These are phyloP conservation scores for Eonycteris spelaea DNA, from an alignment of 2,113 vertebrate genomes.

Conservation along the genomic window DNA sequence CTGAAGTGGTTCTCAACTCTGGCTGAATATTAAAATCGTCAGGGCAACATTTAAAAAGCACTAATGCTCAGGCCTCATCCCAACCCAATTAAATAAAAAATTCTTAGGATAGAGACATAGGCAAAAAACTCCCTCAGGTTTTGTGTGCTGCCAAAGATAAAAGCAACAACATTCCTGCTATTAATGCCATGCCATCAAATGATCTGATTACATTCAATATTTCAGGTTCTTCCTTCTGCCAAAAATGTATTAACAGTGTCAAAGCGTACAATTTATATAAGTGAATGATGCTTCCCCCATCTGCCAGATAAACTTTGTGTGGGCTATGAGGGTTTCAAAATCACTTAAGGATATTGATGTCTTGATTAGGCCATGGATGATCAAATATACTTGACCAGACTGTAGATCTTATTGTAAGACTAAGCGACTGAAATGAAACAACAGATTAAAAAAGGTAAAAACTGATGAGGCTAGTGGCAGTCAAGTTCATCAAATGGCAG, in stretches of 20 bases:
- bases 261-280: not conserved
- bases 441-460: not conserved
- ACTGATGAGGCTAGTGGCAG: not conserved
- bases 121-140: not conserved
- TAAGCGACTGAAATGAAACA: not conserved
- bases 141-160: not conserved
- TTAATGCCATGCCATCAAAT: not conserved
- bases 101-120: not conserved
- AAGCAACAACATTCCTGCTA: not conserved
- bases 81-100: slow-evolving; percentile 29
- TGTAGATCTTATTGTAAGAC: not conserved
- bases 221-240: not conserved
- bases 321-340: not conserved
- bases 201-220: not conserved
- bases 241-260: not conserved
- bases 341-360: not conserved
- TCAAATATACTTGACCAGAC: not conserved
- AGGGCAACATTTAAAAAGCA: not conserved
- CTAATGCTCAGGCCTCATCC: not conserved
- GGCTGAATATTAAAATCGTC: not conserved
- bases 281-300: not conserved
- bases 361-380: not conserved
- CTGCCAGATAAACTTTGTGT: not conserved
- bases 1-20: not conserved
- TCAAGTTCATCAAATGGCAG: not conserved